Evolutionary conservation across 2,888 invertebrate species (phyloP).

Genomic region (Tineola bisselliella): DNA sequence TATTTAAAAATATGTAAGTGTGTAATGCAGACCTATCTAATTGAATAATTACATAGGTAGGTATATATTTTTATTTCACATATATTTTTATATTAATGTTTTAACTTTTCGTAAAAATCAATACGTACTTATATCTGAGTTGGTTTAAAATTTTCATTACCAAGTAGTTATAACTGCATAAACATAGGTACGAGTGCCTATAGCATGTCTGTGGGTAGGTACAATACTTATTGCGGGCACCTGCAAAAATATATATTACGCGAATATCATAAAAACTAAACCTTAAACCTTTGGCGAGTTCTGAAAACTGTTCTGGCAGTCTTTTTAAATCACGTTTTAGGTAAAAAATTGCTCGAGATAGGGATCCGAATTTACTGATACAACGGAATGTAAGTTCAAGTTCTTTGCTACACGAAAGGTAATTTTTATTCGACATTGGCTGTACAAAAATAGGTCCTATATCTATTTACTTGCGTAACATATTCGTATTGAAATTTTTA

Average conservation of each 20-base stretch:
- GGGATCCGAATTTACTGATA: slow-evolving; percentile 61
- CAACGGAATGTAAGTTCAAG: slow-evolving; percentile 52
- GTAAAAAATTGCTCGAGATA: slow-evolving; percentile 46
- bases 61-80: too few relatives aligned
- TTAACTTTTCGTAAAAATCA: too few relatives aligned
- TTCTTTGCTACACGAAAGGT: slow-evolving; percentile 29
- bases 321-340: slow-evolving; percentile 49
- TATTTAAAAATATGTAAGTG: not conserved
- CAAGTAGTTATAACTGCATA: too few relatives aligned
- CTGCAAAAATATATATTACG: too few relatives aligned
- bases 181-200: too few relatives aligned
- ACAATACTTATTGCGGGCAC: not conserved
- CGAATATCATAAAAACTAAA: slow-evolving; percentile 20
- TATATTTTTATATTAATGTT: too few relatives aligned
- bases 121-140: too few relatives aligned
- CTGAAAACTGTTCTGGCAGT: slow-evolving; percentile 23
- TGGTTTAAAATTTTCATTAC: too few relatives aligned
- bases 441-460: slow-evolving; percentile 38
- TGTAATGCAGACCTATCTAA: not conserved
- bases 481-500: slow-evolving; percentile 30
- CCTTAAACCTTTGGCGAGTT: slow-evolving; percentile 20
- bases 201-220: not conserved
- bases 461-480: slow-evolving; percentile 27
- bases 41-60: too few relatives aligned
- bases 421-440: slow-evolving; percentile 21